phyloP scores from a whole-genome alignment of 2,113 vertebrate genomes.

The Octodon degus region DNA sequence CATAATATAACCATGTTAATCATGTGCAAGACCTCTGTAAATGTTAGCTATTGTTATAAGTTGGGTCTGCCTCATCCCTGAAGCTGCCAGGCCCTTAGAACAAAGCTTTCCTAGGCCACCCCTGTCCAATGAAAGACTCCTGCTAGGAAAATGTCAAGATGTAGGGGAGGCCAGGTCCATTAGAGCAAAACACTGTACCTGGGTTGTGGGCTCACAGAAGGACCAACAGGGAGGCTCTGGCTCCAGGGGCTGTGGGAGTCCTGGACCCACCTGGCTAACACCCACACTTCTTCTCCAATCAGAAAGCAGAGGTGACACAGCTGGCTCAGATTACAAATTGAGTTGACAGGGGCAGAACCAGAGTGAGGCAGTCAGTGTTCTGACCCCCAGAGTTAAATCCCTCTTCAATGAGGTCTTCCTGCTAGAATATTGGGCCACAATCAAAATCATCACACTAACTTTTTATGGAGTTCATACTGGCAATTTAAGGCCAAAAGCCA shows the following conservation, averaged over 20 bases:
- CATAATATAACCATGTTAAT: not conserved
- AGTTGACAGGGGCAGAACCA: not conserved
- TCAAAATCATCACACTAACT: not conserved
- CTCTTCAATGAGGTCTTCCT: not conserved
- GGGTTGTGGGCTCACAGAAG: too few species aligned
- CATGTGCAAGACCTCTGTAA: not conserved
- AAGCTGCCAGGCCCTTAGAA: not conserved
- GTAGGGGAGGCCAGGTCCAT: not conserved
- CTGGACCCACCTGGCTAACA: not conserved
- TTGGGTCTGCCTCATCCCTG: not conserved
- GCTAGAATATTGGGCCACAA: not conserved
- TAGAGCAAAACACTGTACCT: not conserved
- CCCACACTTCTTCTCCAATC: not conserved
- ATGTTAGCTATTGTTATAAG: not conserved
- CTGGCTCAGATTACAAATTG: not conserved
- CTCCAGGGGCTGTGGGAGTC: not conserved
- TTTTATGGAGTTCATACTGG: not conserved
- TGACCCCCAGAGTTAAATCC: not conserved
- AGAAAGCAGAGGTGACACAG: not conserved
- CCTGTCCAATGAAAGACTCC: not conserved
- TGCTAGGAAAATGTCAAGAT: not conserved
- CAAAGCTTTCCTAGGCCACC: not conserved
- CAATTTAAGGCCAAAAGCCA: constrained; percentile 10
- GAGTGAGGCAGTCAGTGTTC: not conserved
- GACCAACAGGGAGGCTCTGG: too few species aligned